These are phyloP conservation scores for Todiramphus chloris DNA, from an alignment of 2,113 vertebrate species.

Conservation along the genomic window DNA sequence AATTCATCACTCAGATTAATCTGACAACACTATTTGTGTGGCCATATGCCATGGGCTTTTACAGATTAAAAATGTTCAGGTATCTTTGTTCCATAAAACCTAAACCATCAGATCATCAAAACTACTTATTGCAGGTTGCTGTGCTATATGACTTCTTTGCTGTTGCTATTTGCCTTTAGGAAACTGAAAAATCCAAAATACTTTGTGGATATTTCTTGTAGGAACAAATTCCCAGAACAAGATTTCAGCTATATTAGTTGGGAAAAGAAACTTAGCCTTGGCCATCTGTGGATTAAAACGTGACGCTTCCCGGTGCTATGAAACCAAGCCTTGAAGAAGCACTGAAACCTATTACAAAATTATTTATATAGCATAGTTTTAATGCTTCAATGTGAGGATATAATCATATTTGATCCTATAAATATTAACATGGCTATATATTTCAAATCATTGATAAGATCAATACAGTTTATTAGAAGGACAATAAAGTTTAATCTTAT, in stretches of 20 bases:
- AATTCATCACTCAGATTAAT: background rate
- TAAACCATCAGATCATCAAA: background rate
- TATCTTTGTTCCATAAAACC: background rate
- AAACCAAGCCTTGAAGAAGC: background rate
- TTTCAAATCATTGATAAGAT: constrained; percentile 1
- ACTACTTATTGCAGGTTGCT: background rate
- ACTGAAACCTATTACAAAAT: background rate
- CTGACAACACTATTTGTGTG: background rate
- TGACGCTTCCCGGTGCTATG: background rate
- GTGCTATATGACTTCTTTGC: background rate
- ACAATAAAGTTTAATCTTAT: background rate
- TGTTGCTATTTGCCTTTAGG: background rate
- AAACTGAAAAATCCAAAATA: background rate
- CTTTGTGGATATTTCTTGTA: background rate
- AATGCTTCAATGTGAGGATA: background rate
- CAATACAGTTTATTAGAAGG: background rate
- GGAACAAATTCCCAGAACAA: background rate
- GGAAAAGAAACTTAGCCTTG: background rate
- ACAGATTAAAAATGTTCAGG: background rate
- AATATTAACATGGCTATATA: background rate
- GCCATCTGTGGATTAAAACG: background rate
- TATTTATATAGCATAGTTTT: background rate
- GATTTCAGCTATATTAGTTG: background rate
- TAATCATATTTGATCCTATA: background rate
- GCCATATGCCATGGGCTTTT: background rate